phyloP scores from a whole-genome alignment of 2,888 invertebrate species.

The Acronicta leporina region DNA sequence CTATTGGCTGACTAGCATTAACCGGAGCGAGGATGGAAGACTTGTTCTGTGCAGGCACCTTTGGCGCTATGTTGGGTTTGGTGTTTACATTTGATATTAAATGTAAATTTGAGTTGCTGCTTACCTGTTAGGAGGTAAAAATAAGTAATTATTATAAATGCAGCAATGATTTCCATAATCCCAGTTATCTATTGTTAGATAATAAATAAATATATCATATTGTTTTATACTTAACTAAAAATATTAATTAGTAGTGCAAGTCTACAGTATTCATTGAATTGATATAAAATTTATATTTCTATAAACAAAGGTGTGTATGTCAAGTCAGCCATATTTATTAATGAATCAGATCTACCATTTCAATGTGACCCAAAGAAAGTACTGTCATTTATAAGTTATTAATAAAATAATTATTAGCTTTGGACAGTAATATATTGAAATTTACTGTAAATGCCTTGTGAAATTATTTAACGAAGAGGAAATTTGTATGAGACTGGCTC shows the following conservation, averaged over 20 bases:
- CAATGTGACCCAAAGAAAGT: neutral
- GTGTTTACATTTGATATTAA: conserved; percentile 80
- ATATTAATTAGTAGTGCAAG: neutral
- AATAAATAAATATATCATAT: no score
- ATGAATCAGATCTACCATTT: neutral
- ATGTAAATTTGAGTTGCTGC: conserved; percentile 81
- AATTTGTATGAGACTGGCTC: neutral
- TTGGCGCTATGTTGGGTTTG: conserved; percentile 83
- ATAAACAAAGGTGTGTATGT: neutral
- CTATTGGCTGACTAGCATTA: conserved; percentile 85
- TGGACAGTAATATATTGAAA: neutral
- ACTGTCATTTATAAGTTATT: neutral
- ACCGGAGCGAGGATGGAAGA: conserved; percentile 81
- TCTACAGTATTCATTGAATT: conserved; percentile 1
- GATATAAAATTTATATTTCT: neutral
- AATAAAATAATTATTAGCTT: neutral
- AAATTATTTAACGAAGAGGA: neutral
- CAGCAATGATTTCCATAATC: no score
- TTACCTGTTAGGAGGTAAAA: conserved; percentile 74
- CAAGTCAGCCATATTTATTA: neutral
- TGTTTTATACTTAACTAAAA: no score
- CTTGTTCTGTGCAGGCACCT: conserved; percentile 74
- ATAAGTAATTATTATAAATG: conserved; percentile 25
- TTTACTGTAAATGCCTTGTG: neutral
- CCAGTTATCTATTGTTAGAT: neutral